Evolutionary conservation across 2,888 invertebrate species (phyloP), one percentile per base, ranked within the genome.

Genomic region (Limnephilus auricula): DNA sequence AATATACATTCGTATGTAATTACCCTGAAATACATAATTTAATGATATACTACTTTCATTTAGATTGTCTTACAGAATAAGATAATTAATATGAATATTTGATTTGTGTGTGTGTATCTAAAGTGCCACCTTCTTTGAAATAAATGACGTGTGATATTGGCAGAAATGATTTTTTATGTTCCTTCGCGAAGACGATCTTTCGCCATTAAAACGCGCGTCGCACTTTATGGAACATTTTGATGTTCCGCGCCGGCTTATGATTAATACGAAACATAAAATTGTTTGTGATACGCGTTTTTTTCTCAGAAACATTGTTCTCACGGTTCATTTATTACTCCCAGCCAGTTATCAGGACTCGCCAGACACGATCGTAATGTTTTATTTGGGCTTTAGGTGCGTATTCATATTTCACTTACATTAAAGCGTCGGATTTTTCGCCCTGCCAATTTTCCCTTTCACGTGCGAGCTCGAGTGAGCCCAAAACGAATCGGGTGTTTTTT

Each of bases 351-450:
- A 80, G 89, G 30, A 25, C 79, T 89, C 89, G 80, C 80, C 89
- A 89, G 89, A 89, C 89, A 89, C 31, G 80, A 50, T 80, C 79
- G 89, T 89, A 79, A 40, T 80, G 79, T 89, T 89, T 80, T 89
- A 89, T 80, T 89, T 65, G 15, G 40, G 79, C 45, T 89, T 80
- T 80, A 37, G 31, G 79, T 80, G 79, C 80, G 37, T 79, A 78
- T 78, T 88, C 88, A 40, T 80, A 89, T 89, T 80, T 89, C 89
- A 80, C 80, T 89, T 50, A 45, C 80, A 89, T 89, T 89, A 89
- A 80, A 80, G 80, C n/a, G 80, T 80, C 45, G 80, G 34, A 89
- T 89, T 79, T 89, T 89, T 80, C 89, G 80, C 89, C 31, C 89
- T 31, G 30, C 80, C 89, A 80, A 80, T 80, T 89, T 89, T 80